phyloP scores from a whole-genome alignment of 2,113 vertebrate genomes.

The Melanerpes aurifrons region DNA sequence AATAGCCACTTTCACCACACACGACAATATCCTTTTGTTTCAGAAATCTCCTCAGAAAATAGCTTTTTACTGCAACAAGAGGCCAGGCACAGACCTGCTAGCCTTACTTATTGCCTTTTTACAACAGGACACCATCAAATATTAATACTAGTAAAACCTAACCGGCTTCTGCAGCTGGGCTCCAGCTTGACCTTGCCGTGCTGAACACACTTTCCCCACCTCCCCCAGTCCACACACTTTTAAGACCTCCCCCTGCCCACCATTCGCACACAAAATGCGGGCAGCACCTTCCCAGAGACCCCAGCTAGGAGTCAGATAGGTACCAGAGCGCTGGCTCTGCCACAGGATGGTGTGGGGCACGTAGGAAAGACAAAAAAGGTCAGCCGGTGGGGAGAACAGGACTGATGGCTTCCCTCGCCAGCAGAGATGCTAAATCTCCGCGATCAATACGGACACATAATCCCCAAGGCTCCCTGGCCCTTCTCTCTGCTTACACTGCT shows the following conservation, averaged over 20 bases:
- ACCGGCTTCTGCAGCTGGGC: neutral
- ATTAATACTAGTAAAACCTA: neutral
- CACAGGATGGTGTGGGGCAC: accelerated
- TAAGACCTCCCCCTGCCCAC: neutral
- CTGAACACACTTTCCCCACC: neutral
- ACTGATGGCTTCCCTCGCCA: neutral
- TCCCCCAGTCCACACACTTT: neutral
- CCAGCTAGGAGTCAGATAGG: accelerated
- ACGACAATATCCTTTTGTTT: slow-evolving; percentile 19
- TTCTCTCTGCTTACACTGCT: neutral
- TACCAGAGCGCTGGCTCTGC: neutral
- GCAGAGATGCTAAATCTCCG: neutral
- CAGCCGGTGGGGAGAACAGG: neutral
- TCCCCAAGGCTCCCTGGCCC: neutral
- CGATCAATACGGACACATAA: neutral
- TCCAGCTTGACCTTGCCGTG: neutral
- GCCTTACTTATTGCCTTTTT: neutral
- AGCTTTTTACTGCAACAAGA: slow-evolving; percentile 2
- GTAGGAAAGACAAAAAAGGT: neutral
- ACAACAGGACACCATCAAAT: neutral
- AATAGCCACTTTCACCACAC: slow-evolving; percentile 29
- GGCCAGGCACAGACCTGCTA: neutral
- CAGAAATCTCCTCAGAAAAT: slow-evolving; percentile 13
- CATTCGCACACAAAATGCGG: neutral
- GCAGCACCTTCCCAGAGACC: neutral